Evolutionary conservation across 2,797 vertebrate genomes (phyloP).

Genomic region (Channallabes apus): DNA sequence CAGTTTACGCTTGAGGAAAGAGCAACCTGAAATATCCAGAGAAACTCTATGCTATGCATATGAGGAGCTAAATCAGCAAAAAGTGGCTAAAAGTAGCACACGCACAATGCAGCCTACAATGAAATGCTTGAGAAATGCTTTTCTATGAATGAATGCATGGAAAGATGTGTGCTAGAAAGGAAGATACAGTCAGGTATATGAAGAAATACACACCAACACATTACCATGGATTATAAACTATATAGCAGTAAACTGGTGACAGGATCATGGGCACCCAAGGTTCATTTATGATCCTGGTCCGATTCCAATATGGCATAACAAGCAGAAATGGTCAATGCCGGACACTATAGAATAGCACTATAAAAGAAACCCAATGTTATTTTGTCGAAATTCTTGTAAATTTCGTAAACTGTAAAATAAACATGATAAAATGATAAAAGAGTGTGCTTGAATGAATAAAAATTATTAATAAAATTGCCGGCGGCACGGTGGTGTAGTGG

Average conservation of each 20-base stretch:
- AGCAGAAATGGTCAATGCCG: no score
- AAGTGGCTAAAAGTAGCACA: constrained; percentile 4
- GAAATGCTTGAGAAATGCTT: background rate
- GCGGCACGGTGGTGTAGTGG: no score
- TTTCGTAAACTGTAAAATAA: background rate
- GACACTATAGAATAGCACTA: no score
- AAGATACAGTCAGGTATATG: background rate
- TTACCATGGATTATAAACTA: no score
- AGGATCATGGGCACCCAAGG: no score
- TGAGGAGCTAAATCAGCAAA: constrained; percentile 13
- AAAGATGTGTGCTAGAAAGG: background rate
- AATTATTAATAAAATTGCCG: no score
- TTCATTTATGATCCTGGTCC: no score
- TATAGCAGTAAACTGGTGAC: no score
- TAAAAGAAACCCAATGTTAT: background rate
- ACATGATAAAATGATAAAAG: background rate
- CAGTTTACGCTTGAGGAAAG: constrained; percentile 15
- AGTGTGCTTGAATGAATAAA: background rate
- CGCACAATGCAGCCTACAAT: background rate
- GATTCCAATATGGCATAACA: no score
- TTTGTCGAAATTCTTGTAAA: background rate
- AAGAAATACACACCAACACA: background rate
- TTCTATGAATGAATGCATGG: background rate
- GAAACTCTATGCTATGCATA: background rate
- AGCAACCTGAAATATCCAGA: background rate